Base-by-base conservation (phyloP, 2,888 invertebrate genomes). In the Mayetiola destructor region DNA sequence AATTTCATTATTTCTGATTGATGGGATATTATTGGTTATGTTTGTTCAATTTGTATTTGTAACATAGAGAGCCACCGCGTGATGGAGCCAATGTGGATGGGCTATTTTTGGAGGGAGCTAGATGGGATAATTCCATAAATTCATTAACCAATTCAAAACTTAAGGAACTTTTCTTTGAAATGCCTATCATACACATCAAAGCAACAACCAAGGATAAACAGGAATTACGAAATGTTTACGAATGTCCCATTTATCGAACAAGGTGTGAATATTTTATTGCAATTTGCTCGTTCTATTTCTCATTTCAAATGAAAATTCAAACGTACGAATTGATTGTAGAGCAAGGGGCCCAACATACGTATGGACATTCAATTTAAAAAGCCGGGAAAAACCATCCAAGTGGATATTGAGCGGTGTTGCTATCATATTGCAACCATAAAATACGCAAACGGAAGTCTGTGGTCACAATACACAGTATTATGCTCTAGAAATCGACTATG, bases 341-440 rank as follows among this genome's bases (percentile, higher is more conserved):
- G 79, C 80, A 68, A 79, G 95, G 57, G 95, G 94, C 0, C 88
- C 87, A 1, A 95, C 94, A 0, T 96, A 83, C 67, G 91, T 96
- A 12, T 95, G 94, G 94, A 93, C 93, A 0, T 95, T 96, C 69
- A 92, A 92, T 71, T 75, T 96, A 59, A 88, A 86, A 75, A 89
- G 88, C 14, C 88, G 82, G 67, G 90, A 92, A 64, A 88, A 85
- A 63, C 80, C 93, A 0, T 82, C 89, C 1, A 90, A 90, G 66
- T 96, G 95, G 95, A 85, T 89, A 8, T 75, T 96, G 48, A 94
- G 88, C 3, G 95, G 96, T 2, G 94, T 94, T 0, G 92, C 93
- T 3, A 78, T 96, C 40, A 73, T 96, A 55, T 77, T 96, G 54
- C 91, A 92, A 67, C 82, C 48, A 48, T 48, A 48, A 10, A 40